Base-by-base conservation (phyloP, 1,140 invertebrate species). In the Sminthurides bifidus region DNA sequence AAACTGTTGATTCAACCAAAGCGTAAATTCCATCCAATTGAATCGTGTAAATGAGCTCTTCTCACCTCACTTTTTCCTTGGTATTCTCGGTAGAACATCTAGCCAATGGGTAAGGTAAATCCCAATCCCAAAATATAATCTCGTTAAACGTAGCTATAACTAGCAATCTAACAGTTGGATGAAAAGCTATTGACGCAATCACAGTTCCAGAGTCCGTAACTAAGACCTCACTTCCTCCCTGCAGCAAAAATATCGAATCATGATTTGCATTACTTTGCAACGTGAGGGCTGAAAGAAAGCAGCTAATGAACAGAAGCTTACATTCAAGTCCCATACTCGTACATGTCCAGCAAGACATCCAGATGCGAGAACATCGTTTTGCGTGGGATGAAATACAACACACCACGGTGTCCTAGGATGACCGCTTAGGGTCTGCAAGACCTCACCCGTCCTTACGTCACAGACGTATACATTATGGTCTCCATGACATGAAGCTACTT, bases 391-490 rank as follows among this genome's bases (percentile, higher is more conserved):
- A 72, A 92, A 92, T 44, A 86, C 85, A 43, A 91, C 79, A 69
- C 86, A 89, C 88, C 88, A 93, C 3, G 88, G 88, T 41, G 87
- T 91, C n/a, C 88, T 74, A 24, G 87, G 86, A 73, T 92, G 88
- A 8, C 88, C 88, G 43, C 77, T 77, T 30, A 92, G 69, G 29
- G 81, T 85, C 63, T 80, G 79, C 19, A 89, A 78, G 69, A 87
- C 83, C 68, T 84, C 84, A 0, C 87, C 85, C 63, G 77, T 89
- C 29, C 76, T 77, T 24, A 90, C 69, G 66, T 92, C 85, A 43
- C 81, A 87, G 14, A 93, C 81, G 69, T 91, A 88, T n/a, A 93
- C 82, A 69, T 85, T 85, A 67, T 92, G 88, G 71, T 93, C 89
- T 26, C 88, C 87, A 75, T 92, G 88, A 1, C 87, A 87, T 4